Evolutionary conservation across 2,113 vertebrate genomes (phyloP).

Genomic region (Rhinolophus sinicus): DNA sequence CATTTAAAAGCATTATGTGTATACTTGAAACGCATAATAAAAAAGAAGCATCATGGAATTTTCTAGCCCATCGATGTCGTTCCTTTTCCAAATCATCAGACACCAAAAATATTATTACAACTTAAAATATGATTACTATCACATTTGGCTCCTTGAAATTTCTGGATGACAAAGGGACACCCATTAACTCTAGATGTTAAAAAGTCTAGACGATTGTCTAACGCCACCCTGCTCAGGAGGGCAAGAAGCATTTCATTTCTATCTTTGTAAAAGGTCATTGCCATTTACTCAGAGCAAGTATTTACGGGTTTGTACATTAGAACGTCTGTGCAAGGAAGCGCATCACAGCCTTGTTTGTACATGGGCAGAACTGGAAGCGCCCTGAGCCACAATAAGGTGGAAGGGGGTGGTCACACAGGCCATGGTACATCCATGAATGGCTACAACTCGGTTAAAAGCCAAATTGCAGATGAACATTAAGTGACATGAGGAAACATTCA

Average conservation of each 20-base stretch:
- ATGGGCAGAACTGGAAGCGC: neutral
- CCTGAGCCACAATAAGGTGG: neutral
- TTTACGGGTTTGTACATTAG: neutral
- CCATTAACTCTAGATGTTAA: neutral
- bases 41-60: neutral
- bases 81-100: slow-evolving; percentile 20
- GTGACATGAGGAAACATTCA: neutral
- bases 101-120: neutral
- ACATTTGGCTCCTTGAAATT: neutral
- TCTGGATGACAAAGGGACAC: neutral
- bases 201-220: neutral
- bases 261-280: slow-evolving; percentile 9
- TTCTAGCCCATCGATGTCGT: neutral
- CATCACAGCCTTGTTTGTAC: neutral
- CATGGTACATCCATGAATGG: neutral
- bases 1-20: neutral
- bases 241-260: neutral
- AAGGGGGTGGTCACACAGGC: neutral
- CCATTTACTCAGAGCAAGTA: neutral
- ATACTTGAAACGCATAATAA: too few relatives aligned
- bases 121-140: neutral
- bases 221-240: neutral
- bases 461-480: neutral
- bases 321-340: neutral
- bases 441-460: neutral